Conservation (phyloP, 2,113 vertebrate genomes). For the Actenoides lindsayi region DNA sequence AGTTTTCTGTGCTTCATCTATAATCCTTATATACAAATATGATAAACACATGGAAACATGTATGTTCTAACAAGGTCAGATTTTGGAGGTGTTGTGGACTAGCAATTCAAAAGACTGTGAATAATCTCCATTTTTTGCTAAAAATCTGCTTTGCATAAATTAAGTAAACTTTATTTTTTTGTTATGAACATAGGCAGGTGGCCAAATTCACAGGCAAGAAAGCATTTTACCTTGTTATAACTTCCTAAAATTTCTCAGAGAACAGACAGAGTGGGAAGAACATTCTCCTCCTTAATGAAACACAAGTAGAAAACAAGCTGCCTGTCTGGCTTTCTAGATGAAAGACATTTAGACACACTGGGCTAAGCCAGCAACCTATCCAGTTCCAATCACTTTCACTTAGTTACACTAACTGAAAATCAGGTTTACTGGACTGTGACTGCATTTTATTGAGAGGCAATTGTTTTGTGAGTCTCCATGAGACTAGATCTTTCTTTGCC, state of each 20-base stretch:
- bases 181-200: background rate
- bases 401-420: background rate
- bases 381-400: background rate
- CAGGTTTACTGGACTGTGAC: background rate
- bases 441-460: background rate
- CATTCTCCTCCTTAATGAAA: background rate
- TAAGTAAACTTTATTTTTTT: background rate
- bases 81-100: background rate
- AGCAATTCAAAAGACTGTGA: background rate
- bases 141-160: background rate
- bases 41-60: background rate
- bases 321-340: background rate
- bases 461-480: background rate
- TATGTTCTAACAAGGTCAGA: background rate
- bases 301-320: background rate
- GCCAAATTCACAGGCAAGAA: background rate
- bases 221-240: background rate
- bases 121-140: background rate
- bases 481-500: background rate
- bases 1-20: conserved; percentile 66
- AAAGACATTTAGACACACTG: background rate
- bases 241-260: background rate
- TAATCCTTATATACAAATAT: conserved; percentile 60
- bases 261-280: background rate
- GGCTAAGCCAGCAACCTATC: background rate